phyloP scores from a whole-genome alignment of 2,888 invertebrate genomes.

The Lobophora halterata region DNA sequence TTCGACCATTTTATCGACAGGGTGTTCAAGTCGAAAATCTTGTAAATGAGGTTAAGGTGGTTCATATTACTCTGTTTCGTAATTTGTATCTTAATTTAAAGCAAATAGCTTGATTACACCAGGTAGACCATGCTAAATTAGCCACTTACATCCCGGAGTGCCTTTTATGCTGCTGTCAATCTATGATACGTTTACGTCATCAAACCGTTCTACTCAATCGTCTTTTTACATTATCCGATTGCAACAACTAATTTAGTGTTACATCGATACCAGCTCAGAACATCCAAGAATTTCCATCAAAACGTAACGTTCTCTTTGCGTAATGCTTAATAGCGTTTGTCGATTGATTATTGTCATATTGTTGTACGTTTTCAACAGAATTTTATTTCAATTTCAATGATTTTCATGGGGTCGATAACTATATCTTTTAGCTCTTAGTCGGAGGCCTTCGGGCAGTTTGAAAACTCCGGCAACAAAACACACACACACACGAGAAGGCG shows the following conservation, averaged over 20 bases:
- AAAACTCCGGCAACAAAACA: no score
- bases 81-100: conserved; percentile 1
- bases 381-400: no score
- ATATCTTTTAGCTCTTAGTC: no score
- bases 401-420: no score
- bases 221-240: conserved; percentile 58
- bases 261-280: conserved; percentile 53
- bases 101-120: conserved; percentile 3
- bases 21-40: no score
- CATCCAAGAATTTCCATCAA: conserved; percentile 58
- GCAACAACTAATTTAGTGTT: conserved; percentile 63
- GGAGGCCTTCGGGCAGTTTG: no score
- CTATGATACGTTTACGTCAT: conserved; percentile 49
- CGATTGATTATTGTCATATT: conserved; percentile 33
- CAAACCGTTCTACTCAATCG: conserved; percentile 46
- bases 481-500: no score
- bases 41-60: no score
- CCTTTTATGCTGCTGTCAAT: conserved; percentile 27
- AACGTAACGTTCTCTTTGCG: conserved; percentile 56
- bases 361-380: no score
- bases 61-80: no score
- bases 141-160: conserved; percentile 17
- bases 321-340: conserved; percentile 45
- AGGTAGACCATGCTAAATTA: no score
- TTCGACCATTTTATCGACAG: no score